Percentiles rank a stretch among this genome's conserved stretches.
Conservation (phyloP, 2,888 invertebrate genomes). For the Leucania comma region DNA sequence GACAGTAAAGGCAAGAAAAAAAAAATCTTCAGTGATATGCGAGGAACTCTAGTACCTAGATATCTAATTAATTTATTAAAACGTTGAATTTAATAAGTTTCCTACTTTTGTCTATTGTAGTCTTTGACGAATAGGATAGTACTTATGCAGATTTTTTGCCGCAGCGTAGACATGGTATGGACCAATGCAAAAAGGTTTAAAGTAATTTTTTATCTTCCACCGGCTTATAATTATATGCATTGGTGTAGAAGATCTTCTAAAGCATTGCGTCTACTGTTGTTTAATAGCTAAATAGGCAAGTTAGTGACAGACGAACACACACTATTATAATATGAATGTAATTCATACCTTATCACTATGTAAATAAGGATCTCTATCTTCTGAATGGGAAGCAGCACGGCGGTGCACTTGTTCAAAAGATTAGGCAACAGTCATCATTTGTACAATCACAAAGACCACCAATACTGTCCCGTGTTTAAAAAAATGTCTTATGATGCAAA, state of each 20-base stretch:
- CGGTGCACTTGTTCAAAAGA: slow-evolving; percentile 33
- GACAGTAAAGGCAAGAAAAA: too few species aligned
- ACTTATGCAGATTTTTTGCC: too few species aligned
- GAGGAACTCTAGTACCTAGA: too few species aligned
- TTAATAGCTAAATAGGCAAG: slow-evolving; percentile 26
- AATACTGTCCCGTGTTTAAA: slow-evolving; percentile 13
- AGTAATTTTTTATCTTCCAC: slow-evolving; percentile 1
- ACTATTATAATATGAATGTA: neutral
- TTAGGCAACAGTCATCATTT: slow-evolving; percentile 46
- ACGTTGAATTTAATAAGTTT: too few species aligned
- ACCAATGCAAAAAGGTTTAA: too few species aligned
- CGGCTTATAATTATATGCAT: slow-evolving; percentile 24
- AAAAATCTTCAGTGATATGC: too few species aligned
- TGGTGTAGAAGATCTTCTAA: slow-evolving; percentile 49
- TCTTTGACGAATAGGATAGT: too few species aligned
- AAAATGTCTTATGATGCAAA: slow-evolving; percentile 14
- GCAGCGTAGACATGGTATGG: too few species aligned
- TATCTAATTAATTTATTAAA: too few species aligned
- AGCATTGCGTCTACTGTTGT: slow-evolving; percentile 49
- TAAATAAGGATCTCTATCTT: neutral
- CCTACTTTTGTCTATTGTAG: too few species aligned
- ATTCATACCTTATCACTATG: neutral
- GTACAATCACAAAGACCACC: slow-evolving; percentile 61
- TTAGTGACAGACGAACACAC: slow-evolving; percentile 49
- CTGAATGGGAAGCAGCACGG: neutral